Conservation (phyloP, 2,113 vertebrate genomes). For the Rhinopomastus cyanomelas region DNA sequence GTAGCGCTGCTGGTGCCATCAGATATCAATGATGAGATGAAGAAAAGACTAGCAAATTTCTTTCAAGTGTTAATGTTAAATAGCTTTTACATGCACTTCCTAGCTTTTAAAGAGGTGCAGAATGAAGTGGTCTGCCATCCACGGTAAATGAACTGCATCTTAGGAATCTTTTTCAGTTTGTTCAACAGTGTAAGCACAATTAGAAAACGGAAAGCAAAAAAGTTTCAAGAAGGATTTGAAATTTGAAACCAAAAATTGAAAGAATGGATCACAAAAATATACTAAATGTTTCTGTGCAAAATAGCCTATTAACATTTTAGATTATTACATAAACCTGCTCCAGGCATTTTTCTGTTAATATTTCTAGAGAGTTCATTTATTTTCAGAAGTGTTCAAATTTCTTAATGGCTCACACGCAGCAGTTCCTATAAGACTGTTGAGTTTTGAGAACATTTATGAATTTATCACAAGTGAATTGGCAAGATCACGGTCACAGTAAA, state of each 20-base stretch:
- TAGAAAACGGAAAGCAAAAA: not conserved
- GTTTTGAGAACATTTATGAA: not conserved
- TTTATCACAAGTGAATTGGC: not conserved
- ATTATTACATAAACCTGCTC: not conserved
- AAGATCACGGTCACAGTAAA: not conserved
- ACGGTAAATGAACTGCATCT: not conserved
- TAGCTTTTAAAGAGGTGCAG: not conserved
- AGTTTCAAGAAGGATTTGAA: too few species aligned
- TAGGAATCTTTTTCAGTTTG: not conserved
- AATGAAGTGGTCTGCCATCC: not conserved
- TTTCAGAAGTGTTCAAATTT: not conserved
- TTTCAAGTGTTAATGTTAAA: not conserved
- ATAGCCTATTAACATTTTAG: not conserved
- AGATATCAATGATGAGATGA: not conserved
- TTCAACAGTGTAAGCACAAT: not conserved
- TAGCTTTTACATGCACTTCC: not conserved
- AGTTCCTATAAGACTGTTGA: not conserved
- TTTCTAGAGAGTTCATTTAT: not conserved
- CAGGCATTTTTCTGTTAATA: not conserved
- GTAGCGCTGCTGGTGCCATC: not conserved
- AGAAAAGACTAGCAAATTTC: not conserved
- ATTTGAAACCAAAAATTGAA: not conserved
- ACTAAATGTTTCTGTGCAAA: not conserved
- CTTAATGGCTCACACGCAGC: not conserved
- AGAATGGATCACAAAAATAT: not conserved